Conservation (phyloP, 2,888 invertebrate species). For the Melanostoma scalare region DNA sequence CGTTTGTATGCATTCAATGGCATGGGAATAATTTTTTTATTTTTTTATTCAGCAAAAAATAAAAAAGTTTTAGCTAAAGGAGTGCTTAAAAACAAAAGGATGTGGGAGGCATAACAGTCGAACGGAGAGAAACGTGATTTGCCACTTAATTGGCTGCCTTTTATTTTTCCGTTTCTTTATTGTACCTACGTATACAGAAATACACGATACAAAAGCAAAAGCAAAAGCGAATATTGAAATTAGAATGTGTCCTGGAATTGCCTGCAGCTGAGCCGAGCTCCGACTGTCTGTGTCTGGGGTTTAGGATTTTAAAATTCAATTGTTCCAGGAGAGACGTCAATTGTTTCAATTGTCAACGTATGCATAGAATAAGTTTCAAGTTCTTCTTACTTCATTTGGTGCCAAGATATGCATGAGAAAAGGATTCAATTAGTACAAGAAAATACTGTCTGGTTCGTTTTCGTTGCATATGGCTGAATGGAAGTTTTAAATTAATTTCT, state of each 20-base stretch:
- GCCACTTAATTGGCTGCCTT: slow-evolving; percentile 70
- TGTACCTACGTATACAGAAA: neutral
- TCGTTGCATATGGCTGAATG: slow-evolving; percentile 24
- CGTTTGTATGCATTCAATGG: slow-evolving; percentile 40
- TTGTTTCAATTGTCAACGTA: slow-evolving; percentile 56
- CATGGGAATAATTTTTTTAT: neutral
- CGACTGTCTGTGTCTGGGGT: slow-evolving; percentile 46
- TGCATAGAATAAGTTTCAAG: slow-evolving; percentile 40
- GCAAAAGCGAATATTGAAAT: slow-evolving; percentile 46
- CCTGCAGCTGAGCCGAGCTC: slow-evolving; percentile 15
- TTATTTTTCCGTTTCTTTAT: slow-evolving; percentile 54
- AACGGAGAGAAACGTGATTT: slow-evolving; percentile 64
- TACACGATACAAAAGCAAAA: neutral
- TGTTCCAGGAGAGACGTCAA: slow-evolving; percentile 52
- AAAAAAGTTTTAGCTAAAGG: slow-evolving; percentile 17
- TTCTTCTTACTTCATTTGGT: slow-evolving; percentile 6
- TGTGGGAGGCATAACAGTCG: slow-evolving; percentile 19
- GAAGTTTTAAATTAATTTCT: slow-evolving; percentile 34
- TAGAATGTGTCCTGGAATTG: slow-evolving; percentile 17
- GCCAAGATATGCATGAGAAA: slow-evolving; percentile 8
- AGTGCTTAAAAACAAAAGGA: slow-evolving; percentile 27
- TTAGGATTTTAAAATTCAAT: slow-evolving; percentile 56
- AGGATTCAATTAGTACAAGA: slow-evolving; percentile 43
- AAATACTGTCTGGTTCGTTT: neutral
- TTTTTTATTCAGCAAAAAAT: neutral